These are phyloP conservation scores for Etheostoma perlongum DNA, from an alignment of 2,797 vertebrate species.

Conservation along the genomic window DNA sequence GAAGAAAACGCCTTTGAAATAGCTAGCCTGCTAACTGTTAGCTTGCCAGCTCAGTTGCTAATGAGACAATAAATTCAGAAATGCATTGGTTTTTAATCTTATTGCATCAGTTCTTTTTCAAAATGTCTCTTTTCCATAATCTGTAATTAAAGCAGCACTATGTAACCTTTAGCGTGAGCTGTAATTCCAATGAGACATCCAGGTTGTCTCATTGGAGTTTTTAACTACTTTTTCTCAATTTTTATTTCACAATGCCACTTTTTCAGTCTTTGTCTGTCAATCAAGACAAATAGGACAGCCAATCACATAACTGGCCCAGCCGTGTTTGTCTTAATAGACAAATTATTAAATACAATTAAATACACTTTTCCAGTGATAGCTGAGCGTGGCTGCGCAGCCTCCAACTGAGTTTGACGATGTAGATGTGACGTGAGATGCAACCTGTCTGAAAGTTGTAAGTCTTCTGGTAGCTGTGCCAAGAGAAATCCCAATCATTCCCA, in stretches of 20 bases:
- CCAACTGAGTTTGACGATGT: no score
- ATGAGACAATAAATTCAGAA: background rate
- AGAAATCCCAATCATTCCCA: no score
- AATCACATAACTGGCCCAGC: background rate
- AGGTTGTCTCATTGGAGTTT: no score
- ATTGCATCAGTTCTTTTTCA: no score
- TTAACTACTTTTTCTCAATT: background rate
- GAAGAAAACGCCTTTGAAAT: background rate
- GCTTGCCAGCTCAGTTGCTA: background rate
- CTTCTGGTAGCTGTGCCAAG: no score
- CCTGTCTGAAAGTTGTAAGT: no score
- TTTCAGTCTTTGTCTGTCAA: constrained; percentile 1
- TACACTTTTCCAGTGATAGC: no score
- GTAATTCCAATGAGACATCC: no score
- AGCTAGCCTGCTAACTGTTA: background rate
- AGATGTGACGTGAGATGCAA: no score
- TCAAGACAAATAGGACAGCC: background rate
- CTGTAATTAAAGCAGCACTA: no score
- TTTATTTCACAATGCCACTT: background rate
- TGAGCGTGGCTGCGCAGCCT: no score
- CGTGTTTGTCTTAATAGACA: background rate
- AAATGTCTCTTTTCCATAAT: background rate
- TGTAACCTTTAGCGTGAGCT: no score
- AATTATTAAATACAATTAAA: background rate
- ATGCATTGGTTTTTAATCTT: background rate